These are phyloP conservation scores for Mellivora capensis DNA, from an alignment of 2,113 vertebrate species.

Conservation along the genomic window DNA sequence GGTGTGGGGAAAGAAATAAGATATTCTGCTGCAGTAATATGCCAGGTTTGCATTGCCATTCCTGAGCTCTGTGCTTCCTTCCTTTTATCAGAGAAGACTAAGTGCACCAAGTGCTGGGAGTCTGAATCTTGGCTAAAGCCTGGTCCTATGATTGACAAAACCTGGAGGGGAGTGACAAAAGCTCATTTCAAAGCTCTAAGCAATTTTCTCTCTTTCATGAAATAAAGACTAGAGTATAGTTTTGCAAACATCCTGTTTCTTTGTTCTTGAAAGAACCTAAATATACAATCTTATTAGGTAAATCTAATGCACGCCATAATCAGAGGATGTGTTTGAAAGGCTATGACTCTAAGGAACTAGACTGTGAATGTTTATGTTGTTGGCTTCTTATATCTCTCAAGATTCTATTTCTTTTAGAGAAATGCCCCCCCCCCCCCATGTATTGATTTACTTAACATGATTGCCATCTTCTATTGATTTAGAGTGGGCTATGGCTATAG, in stretches of 20 bases:
- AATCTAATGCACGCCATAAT: neutral
- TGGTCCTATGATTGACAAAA: neutral
- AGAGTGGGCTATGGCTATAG: neutral
- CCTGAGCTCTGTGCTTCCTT: neutral
- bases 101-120: accelerated
- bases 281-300: constrained; percentile 1
- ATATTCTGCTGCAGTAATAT: neutral
- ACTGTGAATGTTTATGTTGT: constrained; percentile 19
- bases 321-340: constrained; percentile 18
- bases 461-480: too few species aligned
- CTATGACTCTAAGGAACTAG: constrained; percentile 6
- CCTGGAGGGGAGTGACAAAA: neutral
- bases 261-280: neutral
- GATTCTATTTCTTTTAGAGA: neutral
- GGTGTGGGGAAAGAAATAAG: neutral
- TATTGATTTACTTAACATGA: neutral
- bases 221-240: neutral
- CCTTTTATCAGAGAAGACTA: neutral
- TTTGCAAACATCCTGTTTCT: neutral
- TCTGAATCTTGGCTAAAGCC: neutral
- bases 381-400: neutral
- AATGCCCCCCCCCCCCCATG: neutral
- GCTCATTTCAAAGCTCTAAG: neutral
- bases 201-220: neutral
- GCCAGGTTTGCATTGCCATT: neutral